Conservation (phyloP, 2,797 vertebrate species). For the Intellagama lesueurii region DNA sequence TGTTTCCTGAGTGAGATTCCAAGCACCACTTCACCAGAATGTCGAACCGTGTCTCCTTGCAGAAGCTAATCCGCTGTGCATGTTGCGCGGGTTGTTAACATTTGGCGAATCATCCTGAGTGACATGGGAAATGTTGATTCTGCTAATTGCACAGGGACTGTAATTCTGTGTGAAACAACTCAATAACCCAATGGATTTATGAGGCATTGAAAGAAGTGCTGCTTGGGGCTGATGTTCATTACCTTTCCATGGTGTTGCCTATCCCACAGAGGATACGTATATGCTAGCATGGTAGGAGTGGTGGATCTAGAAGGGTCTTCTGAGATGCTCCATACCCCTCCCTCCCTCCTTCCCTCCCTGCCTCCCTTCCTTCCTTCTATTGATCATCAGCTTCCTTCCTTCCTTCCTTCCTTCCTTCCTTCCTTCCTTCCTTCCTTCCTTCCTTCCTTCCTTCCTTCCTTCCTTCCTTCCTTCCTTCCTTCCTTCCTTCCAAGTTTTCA, state of each 20-base stretch:
- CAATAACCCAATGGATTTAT: constrained; percentile 45
- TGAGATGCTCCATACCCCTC: background rate
- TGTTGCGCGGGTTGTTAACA: constrained; percentile 50
- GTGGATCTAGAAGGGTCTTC: too few species aligned
- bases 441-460: too few species aligned
- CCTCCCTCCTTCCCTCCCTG: background rate
- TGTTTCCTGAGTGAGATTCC: constrained; percentile 30
- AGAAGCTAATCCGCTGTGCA: constrained; percentile 63
- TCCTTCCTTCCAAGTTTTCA: too few species aligned
- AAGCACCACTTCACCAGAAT: constrained; percentile 61
- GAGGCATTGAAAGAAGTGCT: constrained; percentile 44
- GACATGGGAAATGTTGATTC: constrained; percentile 60
- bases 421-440: background rate
- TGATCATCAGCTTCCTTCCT: too few species aligned
- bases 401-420: too few species aligned
- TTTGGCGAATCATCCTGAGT: constrained; percentile 56
- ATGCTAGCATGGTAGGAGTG: background rate
- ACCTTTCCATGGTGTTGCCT: background rate
- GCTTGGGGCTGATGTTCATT: background rate
- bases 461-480: background rate
- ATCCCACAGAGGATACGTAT: background rate
- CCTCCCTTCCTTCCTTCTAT: background rate
- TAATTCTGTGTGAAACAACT: constrained; percentile 46
- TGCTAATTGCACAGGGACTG: constrained; percentile 62
- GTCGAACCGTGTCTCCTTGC: constrained; percentile 57